phyloP scores from a whole-genome alignment of 2,888 invertebrate genomes.

The Rhagonycha fulva region DNA sequence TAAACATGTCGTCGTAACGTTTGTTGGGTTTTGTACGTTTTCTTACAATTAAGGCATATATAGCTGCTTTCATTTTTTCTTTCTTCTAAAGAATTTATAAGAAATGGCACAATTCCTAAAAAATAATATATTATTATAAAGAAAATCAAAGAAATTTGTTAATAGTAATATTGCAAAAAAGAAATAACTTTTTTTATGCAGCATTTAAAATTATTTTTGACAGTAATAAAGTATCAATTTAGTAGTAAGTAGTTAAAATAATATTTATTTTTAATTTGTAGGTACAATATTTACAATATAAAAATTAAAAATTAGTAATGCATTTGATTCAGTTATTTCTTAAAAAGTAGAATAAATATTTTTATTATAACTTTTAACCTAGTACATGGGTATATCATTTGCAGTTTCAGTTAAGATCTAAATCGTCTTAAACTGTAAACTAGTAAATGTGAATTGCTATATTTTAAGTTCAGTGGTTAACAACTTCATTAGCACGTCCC shows the following conservation, averaged over 20 bases:
- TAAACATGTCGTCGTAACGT: slow-evolving; percentile 59
- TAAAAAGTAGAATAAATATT: too few species aligned
- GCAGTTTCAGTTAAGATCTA: too few species aligned
- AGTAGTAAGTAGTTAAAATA: neutral
- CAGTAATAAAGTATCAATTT: neutral
- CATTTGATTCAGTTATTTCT: too few species aligned
- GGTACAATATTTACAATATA: too few species aligned
- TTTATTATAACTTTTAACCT: too few species aligned
- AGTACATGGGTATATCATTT: too few species aligned
- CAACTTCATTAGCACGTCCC: too few species aligned
- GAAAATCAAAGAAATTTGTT: neutral
- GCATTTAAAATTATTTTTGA: neutral
- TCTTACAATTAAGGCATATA: slow-evolving; percentile 28
- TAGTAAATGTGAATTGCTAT: too few species aligned
- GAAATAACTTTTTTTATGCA: neutral
- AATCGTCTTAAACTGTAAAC: too few species aligned
- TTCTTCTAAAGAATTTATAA: neutral
- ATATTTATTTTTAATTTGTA: too few species aligned
- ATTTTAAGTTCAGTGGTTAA: too few species aligned
- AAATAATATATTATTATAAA: neutral
- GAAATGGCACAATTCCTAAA: slow-evolving; percentile 1
- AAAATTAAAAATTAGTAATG: too few species aligned
- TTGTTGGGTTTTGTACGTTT: slow-evolving; percentile 31
- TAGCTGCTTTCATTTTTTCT: neutral
- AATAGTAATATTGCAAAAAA: neutral